Base-by-base conservation (phyloP, 2,888 invertebrate species). In the Philaethria dido region DNA sequence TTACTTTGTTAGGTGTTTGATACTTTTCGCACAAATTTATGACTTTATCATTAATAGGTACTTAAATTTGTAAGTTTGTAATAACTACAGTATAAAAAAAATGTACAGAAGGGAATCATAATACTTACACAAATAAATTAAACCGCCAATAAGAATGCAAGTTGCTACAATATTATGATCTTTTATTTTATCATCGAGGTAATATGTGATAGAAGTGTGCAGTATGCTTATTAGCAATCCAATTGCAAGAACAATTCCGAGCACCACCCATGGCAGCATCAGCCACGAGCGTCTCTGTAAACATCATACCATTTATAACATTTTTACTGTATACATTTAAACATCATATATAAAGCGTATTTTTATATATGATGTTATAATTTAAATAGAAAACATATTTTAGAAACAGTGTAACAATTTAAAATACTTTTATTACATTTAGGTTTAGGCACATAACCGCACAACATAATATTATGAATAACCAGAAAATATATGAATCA, bases 241-340 rank as follows among this genome's bases (percentile, higher is more conserved):
- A 72, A 97, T 93, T 9, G 95, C 95, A 60, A 97, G 92, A 93
- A 97, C 95, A 66, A 97, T 94, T 4, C 97, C 97, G 61, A 97
- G 92, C 57, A 96, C 94, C 44, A 97, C 96, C 96, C 96, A 97
- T 6, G 97, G 97, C 63, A 97, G 93, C 96, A 97, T 97, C 78
- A 96, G 85, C 89, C 95, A 96, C 78, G 96, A 95, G 78, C 96
- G 96, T 78, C 95, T 94, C 97, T 97, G 88, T n/a, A 93, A 74
- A 33, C n/a, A 20, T 48, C 45, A 29, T 44, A 8, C 14, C 36
- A 47, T 60, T 9, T 29, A 14, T 29, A 13, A 13, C 18, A 16
- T 25, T n/a, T n/a, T 14, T 2, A 8, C 18, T 29, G 16, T 54
- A 33, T n/a, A n/a, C n/a, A n/a, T n/a, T n/a, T n/a, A n/a, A n/a